Conservation (phyloP, 2,113 vertebrate species). For the Oncorhynchus tshawytscha region DNA sequence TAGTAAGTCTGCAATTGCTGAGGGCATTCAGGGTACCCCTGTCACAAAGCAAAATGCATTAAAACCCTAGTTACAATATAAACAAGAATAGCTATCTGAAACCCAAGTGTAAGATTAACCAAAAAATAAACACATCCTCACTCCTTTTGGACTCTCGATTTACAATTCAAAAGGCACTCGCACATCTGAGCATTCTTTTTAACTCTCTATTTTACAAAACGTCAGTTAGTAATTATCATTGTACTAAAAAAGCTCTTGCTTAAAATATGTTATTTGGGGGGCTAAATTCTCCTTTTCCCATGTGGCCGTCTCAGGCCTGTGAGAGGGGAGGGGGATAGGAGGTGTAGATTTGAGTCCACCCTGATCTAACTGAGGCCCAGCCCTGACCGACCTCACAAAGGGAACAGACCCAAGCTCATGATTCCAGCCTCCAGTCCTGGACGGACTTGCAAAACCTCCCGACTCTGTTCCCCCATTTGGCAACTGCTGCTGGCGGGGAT, state of each 20-base stretch:
- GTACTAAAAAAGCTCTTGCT: constrained; percentile 57
- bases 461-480: constrained; percentile 55
- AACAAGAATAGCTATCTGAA: constrained; percentile 47
- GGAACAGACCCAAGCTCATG: constrained; percentile 53
- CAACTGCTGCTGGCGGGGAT: constrained; percentile 50
- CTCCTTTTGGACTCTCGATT: not conserved
- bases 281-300: constrained; percentile 65
- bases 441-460: constrained; percentile 41
- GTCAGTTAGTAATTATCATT: constrained; percentile 56
- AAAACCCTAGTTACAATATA: constrained; percentile 42
- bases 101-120: constrained; percentile 44
- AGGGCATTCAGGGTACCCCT: constrained; percentile 7
- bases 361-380: too few relatives aligned
- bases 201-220: constrained; percentile 55
- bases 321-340: constrained; percentile 48
- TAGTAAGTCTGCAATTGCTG: constrained; percentile 36
- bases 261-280: constrained; percentile 61
- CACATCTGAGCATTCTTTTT: too few relatives aligned
- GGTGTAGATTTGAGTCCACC: constrained; percentile 52
- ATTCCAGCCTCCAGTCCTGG: constrained; percentile 60
- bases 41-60: constrained; percentile 18
- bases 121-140: not conserved
- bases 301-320: constrained; percentile 59
- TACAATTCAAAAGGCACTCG: too few relatives aligned
- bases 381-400: too few relatives aligned